Percentiles rank a stretch among this genome's conserved stretches.
Evolutionary conservation across 1,140 invertebrate species (phyloP).

Genomic region (Doryteuthis pealeii): DNA sequence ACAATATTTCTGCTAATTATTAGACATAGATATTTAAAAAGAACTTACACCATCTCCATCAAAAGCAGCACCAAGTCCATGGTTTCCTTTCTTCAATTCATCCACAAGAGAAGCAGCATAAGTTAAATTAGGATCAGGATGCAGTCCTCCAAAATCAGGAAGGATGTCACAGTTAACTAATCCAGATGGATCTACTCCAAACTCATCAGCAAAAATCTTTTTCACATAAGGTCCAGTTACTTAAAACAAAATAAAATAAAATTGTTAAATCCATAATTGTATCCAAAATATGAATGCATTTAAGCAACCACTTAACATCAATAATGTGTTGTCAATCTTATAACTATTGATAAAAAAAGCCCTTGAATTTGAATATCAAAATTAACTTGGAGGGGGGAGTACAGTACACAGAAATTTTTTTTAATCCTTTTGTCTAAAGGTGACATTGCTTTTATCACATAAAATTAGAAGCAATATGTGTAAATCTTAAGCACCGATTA

Average conservation of each 20-base stretch:
- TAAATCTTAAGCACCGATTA: too few species aligned
- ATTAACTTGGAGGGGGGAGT: too few species aligned
- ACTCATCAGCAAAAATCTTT: conserved; percentile 83
- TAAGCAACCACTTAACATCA: too few species aligned
- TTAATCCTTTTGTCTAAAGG: too few species aligned
- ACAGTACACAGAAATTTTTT: too few species aligned
- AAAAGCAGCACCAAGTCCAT: conserved; percentile 96
- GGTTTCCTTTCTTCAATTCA: conserved; percentile 75
- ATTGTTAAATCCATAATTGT: background rate
- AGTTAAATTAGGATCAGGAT: conserved; percentile 98
- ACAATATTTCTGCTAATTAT: too few species aligned
- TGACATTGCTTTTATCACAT: too few species aligned
- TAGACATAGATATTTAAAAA: background rate
- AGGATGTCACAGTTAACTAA: conserved; percentile 76
- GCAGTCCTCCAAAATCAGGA: conserved; percentile 93
- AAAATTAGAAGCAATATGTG: too few species aligned
- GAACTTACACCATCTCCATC: conserved; percentile 89
- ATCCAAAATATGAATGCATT: background rate
- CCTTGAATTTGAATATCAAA: too few species aligned
- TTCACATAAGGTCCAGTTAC: conserved; percentile 96
- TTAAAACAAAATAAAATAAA: conserved; percentile 56
- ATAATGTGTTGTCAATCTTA: too few species aligned
- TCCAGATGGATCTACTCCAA: conserved; percentile 69
- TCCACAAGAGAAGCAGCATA: conserved; percentile 88
- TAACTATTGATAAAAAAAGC: too few species aligned